phyloP scores from a whole-genome alignment of 2,113 vertebrate species.

The Lichenostomus cassidix region DNA sequence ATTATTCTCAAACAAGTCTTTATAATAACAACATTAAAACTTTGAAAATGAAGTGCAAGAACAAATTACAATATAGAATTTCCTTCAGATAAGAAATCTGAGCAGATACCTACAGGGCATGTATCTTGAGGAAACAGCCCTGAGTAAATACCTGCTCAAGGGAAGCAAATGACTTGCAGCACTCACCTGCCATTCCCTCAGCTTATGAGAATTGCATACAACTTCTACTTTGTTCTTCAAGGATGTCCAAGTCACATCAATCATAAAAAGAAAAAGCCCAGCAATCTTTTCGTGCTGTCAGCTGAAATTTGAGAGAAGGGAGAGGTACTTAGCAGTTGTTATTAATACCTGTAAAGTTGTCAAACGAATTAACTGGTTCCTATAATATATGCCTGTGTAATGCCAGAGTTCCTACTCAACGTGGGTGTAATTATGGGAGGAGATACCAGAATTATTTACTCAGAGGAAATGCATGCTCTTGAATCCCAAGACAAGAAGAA shows the following conservation, averaged over 20 bases:
- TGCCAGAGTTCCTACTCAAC: conserved; percentile 30
- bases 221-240: conserved; percentile 33
- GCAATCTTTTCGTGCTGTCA: background rate
- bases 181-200: conserved; percentile 67
- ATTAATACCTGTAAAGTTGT: conserved; percentile 40
- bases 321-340: conserved; percentile 33
- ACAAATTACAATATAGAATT: background rate
- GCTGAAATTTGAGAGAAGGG: conserved; percentile 51
- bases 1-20: background rate
- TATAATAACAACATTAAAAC: background rate
- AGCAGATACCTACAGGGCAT: conserved; percentile 4
- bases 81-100: background rate
- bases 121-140: background rate
- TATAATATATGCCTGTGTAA: conserved; percentile 36
- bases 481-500: conserved; percentile 16
- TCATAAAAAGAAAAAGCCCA: conserved; percentile 3
- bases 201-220: conserved; percentile 19
- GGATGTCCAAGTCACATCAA: conserved; percentile 12
- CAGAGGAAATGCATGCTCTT: conserved; percentile 63
- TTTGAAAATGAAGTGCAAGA: background rate
- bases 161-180: background rate
- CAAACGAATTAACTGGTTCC: conserved; percentile 42
- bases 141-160: background rate
- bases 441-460: conserved; percentile 59
- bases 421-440: conserved; percentile 61